A percentile compares a stretch with the other conserved stretches of the same genome.
These are phyloP conservation scores for Aradophagus sp. DNA, from an alignment of 1,140 invertebrate genomes.

Conservation along the genomic window DNA sequence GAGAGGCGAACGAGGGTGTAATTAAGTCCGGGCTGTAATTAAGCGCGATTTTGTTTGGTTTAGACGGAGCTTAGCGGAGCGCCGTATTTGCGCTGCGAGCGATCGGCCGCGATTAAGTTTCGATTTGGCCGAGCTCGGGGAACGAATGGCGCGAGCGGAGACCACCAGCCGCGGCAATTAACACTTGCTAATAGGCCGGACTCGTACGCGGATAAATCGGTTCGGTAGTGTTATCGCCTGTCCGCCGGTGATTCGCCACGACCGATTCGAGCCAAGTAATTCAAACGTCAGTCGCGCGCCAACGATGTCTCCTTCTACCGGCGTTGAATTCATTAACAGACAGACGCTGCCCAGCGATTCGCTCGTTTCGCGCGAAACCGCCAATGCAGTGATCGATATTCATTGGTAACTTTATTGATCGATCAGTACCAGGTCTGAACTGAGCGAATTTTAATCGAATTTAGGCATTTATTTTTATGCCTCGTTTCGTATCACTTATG, in stretches of 20 bases:
- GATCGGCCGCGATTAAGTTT: constrained; percentile 42
- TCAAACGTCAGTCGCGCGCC: constrained; percentile 68
- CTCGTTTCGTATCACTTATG: neutral
- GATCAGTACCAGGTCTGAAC: neutral
- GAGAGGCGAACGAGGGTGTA: neutral
- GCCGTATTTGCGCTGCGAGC: constrained; percentile 13
- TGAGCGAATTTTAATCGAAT: no score
- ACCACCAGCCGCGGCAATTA: constrained; percentile 64
- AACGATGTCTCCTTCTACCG: constrained; percentile 58
- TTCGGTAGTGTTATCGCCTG: constrained; percentile 56
- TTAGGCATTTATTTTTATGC: neutral
- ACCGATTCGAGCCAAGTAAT: constrained; percentile 58
- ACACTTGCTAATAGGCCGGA: constrained; percentile 64
- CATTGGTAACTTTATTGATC: constrained; percentile 29
- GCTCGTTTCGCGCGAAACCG: no score
- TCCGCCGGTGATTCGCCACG: constrained; percentile 62
- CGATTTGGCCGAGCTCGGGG: constrained; percentile 30
- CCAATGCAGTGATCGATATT: no score
- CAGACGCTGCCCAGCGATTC: no score
- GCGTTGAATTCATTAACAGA: constrained; percentile 50
- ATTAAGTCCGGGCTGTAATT: constrained; percentile 28
- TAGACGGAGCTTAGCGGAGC: constrained; percentile 7
- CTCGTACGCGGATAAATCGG: constrained; percentile 56
- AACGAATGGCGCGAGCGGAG: constrained; percentile 41
- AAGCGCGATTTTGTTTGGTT: constrained; percentile 26